Base-by-base conservation (phyloP, 1,140 invertebrate genomes). In the Trichonephila inaurata region DNA sequence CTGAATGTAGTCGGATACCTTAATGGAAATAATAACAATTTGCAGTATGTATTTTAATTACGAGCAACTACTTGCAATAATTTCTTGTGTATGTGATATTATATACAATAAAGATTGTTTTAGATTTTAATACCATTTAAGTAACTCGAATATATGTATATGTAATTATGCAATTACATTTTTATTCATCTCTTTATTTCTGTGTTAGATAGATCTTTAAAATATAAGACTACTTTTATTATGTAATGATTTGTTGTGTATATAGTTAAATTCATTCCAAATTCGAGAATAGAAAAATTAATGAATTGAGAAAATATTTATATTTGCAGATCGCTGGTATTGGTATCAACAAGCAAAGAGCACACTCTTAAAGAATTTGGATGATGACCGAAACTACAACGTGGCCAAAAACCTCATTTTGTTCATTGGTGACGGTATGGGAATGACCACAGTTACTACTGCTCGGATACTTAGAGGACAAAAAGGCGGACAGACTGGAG, bases 371-470 rank as follows among this genome's bases (percentile, higher is more conserved):
- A 90, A 88, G 18, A 83, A 94, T 33, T 40, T 94, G 0, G 61
- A 69, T 8, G 83, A 94, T 24, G 93, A 94, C 19, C 61, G 93
- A 96, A 94, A 94, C 89, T 95, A 96, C 4, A 96, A 96, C 1
- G 61, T 85, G 0, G 98, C 98, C 0, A 98, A 97, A 95, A 99
- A 99, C 95, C 97, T 99, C 0, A 98, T 99, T 33, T 94, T 99
- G 0, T 99, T 99, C 95, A 96, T 99, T 19, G 99, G 98, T 0
- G 98, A 99, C 95, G 98, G 99, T 1, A 99, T 99, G 98, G 98
- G 98, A 8, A 97, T 98, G 0, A 97, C 98, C 58, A 99, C 98
- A 0, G 96, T 98, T n/a, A 98, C 98, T 0, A 98, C 98, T 0
- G 97, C 98, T 0, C 96, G 99, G 94, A 96, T 96, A 16, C 95